Percentiles rank a stretch among this genome's conserved stretches.
Conservation (phyloP, 2,888 invertebrate species). For the Chalcosyrphus nemorum region DNA sequence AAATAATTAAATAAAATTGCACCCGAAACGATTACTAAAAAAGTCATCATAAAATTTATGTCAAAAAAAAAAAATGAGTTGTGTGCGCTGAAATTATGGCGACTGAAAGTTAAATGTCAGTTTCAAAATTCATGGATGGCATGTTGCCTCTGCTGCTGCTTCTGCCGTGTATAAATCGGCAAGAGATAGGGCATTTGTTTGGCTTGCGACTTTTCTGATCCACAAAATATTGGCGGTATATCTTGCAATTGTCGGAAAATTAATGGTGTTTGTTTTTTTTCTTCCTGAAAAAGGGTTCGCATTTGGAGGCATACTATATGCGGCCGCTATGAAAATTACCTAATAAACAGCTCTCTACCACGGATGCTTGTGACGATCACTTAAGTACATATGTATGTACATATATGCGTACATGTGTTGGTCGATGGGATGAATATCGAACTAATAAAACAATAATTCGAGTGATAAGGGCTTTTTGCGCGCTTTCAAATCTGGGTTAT, state of each 20-base stretch:
- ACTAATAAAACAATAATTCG: too few species aligned
- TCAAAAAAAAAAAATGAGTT: constrained; percentile 51
- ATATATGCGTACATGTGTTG: too few species aligned
- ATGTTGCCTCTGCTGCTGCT: too few species aligned
- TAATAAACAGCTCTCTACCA: neutral
- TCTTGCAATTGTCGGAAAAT: neutral
- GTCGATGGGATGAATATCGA: too few species aligned
- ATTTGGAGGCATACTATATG: too few species aligned
- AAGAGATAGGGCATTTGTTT: constrained; percentile 62
- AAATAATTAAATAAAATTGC: neutral
- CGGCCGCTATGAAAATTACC: neutral
- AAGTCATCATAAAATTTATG: neutral
- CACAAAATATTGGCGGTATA: constrained; percentile 59
- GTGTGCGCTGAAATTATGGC: constrained; percentile 63
- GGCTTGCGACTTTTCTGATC: constrained; percentile 60
- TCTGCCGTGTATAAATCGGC: constrained; percentile 45
- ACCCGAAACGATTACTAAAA: neutral
- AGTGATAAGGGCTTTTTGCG: too few species aligned
- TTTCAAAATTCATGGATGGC: constrained; percentile 30
- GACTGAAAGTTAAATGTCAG: constrained; percentile 62
- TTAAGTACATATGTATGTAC: neutral
- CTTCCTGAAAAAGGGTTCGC: too few species aligned
- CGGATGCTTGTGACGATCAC: neutral
- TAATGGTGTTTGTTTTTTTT: too few species aligned
- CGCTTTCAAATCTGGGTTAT: too few species aligned